Evolutionary conservation across 2,113 vertebrate genomes (phyloP).

Genomic region (Cynocephalus volans): DNA sequence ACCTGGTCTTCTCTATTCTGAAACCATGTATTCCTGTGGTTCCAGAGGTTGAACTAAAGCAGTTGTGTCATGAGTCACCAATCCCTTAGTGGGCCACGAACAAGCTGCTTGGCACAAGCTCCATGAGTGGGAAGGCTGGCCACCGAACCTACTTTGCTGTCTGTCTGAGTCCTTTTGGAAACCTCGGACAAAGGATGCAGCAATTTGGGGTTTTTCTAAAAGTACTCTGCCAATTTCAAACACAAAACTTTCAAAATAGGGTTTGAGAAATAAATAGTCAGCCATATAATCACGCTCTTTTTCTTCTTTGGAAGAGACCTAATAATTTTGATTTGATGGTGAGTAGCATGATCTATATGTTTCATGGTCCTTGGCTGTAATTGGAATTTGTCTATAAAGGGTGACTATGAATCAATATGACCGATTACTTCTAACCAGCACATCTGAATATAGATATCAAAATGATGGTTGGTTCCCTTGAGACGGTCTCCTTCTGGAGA

Average conservation of each 20-base stretch:
- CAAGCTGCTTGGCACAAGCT: background rate
- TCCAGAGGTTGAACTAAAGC: slow-evolving; percentile 62
- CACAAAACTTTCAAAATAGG: slow-evolving; percentile 61
- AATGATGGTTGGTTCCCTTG: background rate
- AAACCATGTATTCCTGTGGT: slow-evolving; percentile 57
- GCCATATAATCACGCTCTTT: slow-evolving; percentile 47
- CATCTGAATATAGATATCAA: slow-evolving; percentile 26
- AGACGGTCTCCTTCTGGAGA: background rate
- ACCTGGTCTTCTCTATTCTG: slow-evolving; percentile 35
- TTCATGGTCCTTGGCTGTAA: slow-evolving; percentile 1
- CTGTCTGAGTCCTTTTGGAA: slow-evolving; percentile 50
- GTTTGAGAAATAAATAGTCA: slow-evolving; percentile 71
- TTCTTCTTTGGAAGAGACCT: slow-evolving; percentile 58
- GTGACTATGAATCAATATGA: slow-evolving; percentile 12
- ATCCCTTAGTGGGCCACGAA: background rate
- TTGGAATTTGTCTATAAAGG: slow-evolving; percentile 61
- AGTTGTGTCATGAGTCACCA: slow-evolving; percentile 41
- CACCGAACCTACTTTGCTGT: slow-evolving; percentile 23
- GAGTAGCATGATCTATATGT: slow-evolving; percentile 25
- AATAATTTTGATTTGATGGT: slow-evolving; percentile 74
- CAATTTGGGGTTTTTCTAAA: slow-evolving; percentile 77
- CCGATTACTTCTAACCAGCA: background rate
- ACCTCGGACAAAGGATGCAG: slow-evolving; percentile 56
- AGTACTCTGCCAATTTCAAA: slow-evolving; percentile 66
- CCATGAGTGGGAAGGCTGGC: slow-evolving; percentile 1